Conservation (phyloP, 53 echinoderm and acorn worm genomes). For the Echinarachnius parma region DNA sequence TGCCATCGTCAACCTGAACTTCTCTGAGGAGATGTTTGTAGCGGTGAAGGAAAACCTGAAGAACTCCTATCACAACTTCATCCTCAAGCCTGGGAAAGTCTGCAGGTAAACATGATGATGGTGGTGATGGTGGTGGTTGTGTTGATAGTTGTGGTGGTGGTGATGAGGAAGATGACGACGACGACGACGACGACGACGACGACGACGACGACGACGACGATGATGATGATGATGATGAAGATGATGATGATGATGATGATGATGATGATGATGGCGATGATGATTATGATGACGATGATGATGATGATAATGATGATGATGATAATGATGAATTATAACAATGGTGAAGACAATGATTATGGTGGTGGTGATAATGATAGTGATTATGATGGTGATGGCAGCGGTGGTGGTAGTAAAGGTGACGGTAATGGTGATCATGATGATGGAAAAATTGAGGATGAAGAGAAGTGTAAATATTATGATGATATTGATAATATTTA, state of each 20-base stretch:
- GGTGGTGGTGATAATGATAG: background rate
- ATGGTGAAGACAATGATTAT: background rate
- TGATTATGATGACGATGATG: slow-evolving; percentile 9
- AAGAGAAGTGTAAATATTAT: no score
- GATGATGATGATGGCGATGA: slow-evolving; percentile 16
- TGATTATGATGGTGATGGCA: background rate
- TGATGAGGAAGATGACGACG: background rate
- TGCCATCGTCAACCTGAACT: slow-evolving; percentile 70
- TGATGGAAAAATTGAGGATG: no score
- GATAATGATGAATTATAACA: slow-evolving; percentile 3
- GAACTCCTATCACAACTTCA: slow-evolving; percentile 89
- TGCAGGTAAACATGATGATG: slow-evolving; percentile 60
- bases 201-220: background rate
- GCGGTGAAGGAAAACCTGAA: slow-evolving; percentile 86
- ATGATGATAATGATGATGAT: slow-evolving; percentile 28
- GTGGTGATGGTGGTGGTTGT: background rate
- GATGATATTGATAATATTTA: no score
- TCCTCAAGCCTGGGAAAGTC: slow-evolving; percentile 83
- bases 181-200: background rate
- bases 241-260: slow-evolving; percentile 24
- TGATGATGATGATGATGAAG: slow-evolving; percentile 3
- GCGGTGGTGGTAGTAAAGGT: no score
- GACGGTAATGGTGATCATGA: no score
- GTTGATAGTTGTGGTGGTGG: background rate
- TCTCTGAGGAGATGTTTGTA: slow-evolving; percentile 72